A percentile compares a stretch with the other conserved stretches of the same genome.
phyloP scores from a whole-genome alignment of 2,888 invertebrate genomes.

The Diarsia dahlii region DNA sequence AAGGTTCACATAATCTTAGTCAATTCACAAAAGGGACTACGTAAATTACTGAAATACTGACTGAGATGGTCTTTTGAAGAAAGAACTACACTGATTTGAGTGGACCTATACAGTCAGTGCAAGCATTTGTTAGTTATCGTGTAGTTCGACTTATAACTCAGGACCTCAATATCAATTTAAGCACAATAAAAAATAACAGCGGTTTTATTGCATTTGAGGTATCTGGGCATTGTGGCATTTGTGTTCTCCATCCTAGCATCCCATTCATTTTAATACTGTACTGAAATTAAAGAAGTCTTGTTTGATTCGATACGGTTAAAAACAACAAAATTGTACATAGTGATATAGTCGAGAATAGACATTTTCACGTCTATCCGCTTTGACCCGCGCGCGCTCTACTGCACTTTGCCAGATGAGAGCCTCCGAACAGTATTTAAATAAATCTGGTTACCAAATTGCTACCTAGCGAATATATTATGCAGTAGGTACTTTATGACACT shows the following conservation, averaged over 20 bases:
- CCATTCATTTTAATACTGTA: neutral
- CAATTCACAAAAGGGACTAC: too few species aligned
- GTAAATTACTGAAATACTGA: too few species aligned
- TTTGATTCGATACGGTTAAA: neutral
- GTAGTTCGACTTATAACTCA: too few species aligned
- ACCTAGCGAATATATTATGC: neutral
- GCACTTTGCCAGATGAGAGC: conserved; percentile 23
- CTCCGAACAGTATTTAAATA: neutral
- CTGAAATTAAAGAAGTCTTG: neutral
- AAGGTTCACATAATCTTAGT: too few species aligned
- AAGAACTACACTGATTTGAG: too few species aligned
- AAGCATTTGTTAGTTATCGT: too few species aligned
- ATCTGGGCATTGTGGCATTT: neutral
- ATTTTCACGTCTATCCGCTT: neutral
- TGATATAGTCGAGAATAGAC: conserved; percentile 1
- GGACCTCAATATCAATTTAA: too few species aligned
- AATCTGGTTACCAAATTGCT: neutral
- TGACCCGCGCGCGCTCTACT: conserved; percentile 10
- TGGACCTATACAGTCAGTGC: too few species aligned
- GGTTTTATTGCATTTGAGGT: neutral
- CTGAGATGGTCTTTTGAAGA: too few species aligned
- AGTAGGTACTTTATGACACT: too few species aligned
- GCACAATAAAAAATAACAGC: neutral
- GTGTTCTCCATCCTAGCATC: too few species aligned
- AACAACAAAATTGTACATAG: neutral